Conservation (phyloP, 2,113 vertebrate species). For the Origma solitaria region DNA sequence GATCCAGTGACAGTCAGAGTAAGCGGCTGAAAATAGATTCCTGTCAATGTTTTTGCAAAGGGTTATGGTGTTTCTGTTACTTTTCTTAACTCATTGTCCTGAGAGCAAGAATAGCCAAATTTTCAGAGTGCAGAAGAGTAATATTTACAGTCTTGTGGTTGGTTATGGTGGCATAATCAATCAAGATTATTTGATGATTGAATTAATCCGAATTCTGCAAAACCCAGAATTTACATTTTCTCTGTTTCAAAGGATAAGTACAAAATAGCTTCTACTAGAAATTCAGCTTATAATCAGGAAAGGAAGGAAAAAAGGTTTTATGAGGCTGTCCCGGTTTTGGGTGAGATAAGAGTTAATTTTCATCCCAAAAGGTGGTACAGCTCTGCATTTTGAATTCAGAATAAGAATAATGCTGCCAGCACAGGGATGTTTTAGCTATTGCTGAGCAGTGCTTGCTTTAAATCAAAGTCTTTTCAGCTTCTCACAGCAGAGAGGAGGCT, state of each 20-base stretch:
- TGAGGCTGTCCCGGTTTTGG: background rate
- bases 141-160: background rate
- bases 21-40: background rate
- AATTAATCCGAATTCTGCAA: background rate
- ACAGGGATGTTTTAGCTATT: background rate
- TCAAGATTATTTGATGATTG: background rate
- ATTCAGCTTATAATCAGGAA: background rate
- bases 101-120: background rate
- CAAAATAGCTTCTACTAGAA: background rate
- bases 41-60: background rate
- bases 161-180: background rate
- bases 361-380: background rate
- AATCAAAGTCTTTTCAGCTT: background rate
- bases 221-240: background rate
- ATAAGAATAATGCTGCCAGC: background rate
- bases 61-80: background rate
- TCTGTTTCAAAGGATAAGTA: background rate
- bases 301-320: background rate
- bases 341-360: background rate
- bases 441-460: background rate
- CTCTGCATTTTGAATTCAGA: background rate
- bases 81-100: background rate
- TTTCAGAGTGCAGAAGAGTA: background rate
- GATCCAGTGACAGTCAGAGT: background rate
- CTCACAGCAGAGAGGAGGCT: background rate